Evolutionary conservation across 2,113 vertebrate genomes (phyloP).

Genomic region (Lonchura striata): DNA sequence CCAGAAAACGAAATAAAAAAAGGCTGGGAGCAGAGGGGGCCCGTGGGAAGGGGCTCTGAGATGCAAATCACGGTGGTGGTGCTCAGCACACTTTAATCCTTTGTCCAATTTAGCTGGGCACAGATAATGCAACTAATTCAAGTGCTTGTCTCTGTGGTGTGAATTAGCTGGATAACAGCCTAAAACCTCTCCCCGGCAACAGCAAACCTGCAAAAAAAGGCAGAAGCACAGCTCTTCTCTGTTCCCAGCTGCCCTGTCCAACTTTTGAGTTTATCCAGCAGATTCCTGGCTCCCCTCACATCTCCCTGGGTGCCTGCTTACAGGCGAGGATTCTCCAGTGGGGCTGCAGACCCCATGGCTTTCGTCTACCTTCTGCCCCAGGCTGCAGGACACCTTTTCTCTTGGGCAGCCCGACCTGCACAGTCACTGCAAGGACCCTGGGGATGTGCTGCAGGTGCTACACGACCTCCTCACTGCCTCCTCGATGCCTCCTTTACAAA

Average conservation of each 20-base stretch:
- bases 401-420: background rate
- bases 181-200: slow-evolving; percentile 48
- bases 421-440: background rate
- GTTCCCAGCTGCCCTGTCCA: background rate
- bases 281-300: background rate
- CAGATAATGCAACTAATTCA: slow-evolving; percentile 51
- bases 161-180: slow-evolving; percentile 46
- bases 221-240: slow-evolving; percentile 4
- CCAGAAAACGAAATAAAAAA: background rate
- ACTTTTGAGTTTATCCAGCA: background rate
- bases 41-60: slow-evolving; percentile 50
- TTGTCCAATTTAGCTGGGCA: slow-evolving; percentile 39
- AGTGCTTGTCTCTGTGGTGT: slow-evolving; percentile 27
- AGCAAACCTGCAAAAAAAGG: slow-evolving; percentile 26
- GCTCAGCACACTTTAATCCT: slow-evolving; percentile 50
- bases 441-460: background rate
- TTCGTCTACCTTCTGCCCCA: background rate
- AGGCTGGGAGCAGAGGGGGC: background rate
- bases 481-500: background rate
- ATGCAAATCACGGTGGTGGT: slow-evolving; percentile 24
- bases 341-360: background rate
- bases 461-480: background rate
- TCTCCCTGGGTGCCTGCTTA: background rate
- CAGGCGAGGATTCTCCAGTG: background rate
- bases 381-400: background rate